phyloP scores from a whole-genome alignment of 2,797 vertebrate species.

The Hafferia zeledoni region DNA sequence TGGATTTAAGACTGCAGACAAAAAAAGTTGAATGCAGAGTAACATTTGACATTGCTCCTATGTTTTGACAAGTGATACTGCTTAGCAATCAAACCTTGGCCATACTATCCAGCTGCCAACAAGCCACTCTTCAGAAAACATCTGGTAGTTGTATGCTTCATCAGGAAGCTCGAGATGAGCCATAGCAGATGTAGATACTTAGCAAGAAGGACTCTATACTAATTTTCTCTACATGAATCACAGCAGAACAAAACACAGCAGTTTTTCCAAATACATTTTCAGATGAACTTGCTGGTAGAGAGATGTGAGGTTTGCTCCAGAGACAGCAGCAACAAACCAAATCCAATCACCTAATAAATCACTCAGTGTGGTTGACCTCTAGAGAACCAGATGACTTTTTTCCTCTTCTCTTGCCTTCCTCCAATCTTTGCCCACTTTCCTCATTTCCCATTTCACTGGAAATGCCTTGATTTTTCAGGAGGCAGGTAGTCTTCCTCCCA shows the following conservation, averaged over 20 bases:
- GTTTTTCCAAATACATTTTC: background rate
- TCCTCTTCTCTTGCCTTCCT: background rate
- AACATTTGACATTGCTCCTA: background rate
- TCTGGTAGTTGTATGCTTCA: background rate
- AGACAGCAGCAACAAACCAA: background rate
- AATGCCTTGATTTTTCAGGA: background rate
- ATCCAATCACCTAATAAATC: background rate
- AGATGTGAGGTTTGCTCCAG: background rate
- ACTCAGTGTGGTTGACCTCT: background rate
- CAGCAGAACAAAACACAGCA: background rate
- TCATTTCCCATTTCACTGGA: background rate
- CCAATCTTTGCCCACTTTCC: background rate
- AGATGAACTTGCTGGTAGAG: background rate
- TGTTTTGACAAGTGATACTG: background rate
- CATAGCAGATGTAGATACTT: background rate
- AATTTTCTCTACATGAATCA: background rate
- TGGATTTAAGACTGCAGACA: background rate
- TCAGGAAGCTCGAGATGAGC: background rate
- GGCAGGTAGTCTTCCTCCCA: background rate
- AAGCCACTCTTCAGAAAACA: background rate
- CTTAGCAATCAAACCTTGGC: constrained; percentile 19
- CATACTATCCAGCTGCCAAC: background rate
- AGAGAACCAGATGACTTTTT: background rate
- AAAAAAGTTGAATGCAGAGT: background rate
- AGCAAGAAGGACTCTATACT: background rate